Evolutionary conservation across 1,140 invertebrate genomes (phyloP).

Genomic region (Scaptodrosophila lebanonensis): DNA sequence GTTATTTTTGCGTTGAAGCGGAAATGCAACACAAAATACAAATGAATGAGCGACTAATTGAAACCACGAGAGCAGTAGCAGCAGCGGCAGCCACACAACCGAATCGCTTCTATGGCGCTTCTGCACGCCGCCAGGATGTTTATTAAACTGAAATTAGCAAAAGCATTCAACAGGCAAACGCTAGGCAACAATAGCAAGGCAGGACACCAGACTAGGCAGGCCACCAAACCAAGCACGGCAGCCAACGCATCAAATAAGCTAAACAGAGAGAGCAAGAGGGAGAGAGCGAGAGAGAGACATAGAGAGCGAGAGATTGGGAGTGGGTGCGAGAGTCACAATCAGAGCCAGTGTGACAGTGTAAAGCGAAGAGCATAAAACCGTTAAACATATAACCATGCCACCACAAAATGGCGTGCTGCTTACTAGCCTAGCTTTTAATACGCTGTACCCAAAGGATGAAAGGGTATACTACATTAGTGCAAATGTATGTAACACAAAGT

Average conservation of each 20-base stretch:
- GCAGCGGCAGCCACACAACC: slow-evolving; percentile 2
- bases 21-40: neutral
- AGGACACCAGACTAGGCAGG: too few relatives aligned
- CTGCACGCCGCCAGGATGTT: slow-evolving; percentile 65
- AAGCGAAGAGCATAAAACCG: neutral
- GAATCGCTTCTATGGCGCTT: slow-evolving; percentile 36
- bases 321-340: neutral
- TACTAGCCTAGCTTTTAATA: too few relatives aligned
- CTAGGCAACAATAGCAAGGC: too few relatives aligned
- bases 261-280: slow-evolving; percentile 4
- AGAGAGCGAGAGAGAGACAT: neutral
- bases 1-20: neutral
- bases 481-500: too few relatives aligned
- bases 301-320: neutral
- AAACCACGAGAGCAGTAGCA: slow-evolving; percentile 11
- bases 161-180: slow-evolving; percentile 59
- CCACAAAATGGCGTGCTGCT: too few relatives aligned
- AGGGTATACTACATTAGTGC: too few relatives aligned
- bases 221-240: too few relatives aligned
- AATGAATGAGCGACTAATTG: slow-evolving; percentile 9
- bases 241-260: slow-evolving; percentile 3
- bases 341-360: neutral
- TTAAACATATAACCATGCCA: too few relatives aligned
- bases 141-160: slow-evolving; percentile 58
- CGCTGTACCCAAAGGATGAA: too few relatives aligned